Evolutionary conservation across 2,797 vertebrate genomes (phyloP).

Genomic region (Molossus molossus): DNA sequence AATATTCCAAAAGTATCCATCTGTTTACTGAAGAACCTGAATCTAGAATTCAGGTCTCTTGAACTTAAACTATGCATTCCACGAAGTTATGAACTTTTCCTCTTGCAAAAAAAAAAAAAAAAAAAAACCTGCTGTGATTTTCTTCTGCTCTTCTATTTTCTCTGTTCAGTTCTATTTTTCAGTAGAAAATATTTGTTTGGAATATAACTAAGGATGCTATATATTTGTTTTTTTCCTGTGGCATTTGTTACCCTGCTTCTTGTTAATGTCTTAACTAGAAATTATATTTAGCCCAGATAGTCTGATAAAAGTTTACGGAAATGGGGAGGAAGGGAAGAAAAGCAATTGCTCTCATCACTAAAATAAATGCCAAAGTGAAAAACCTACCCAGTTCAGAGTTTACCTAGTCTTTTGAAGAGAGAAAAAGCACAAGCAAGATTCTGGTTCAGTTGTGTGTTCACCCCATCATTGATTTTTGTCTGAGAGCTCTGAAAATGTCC

Average conservation of each 20-base stretch:
- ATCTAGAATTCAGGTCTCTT: conserved; percentile 52
- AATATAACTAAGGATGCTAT: conserved; percentile 27
- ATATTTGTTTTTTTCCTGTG: background rate
- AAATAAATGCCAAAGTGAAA: conserved; percentile 68
- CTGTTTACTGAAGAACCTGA: conserved; percentile 4
- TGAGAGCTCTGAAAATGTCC: conserved; percentile 49
- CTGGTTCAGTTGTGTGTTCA: conserved; percentile 19
- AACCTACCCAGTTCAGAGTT: conserved; percentile 28
- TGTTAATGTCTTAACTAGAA: conserved; percentile 42
- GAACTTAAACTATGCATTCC: background rate
- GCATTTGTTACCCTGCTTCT: background rate
- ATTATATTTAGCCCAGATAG: conserved; percentile 13
- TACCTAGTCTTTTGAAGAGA: conserved; percentile 41
- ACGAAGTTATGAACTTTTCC: background rate
- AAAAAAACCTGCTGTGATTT: background rate
- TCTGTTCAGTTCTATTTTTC: conserved; percentile 41
- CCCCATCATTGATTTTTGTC: conserved; percentile 54
- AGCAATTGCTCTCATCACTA: conserved; percentile 42
- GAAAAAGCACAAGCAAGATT: conserved; percentile 41
- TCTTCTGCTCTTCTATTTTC: background rate
- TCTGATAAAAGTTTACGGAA: background rate
- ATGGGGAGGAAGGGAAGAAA: background rate
- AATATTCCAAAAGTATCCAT: background rate
- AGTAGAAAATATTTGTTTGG: conserved; percentile 56
- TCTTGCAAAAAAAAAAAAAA: background rate